These are phyloP conservation scores for Drosophila pseudotalamancana DNA, from an alignment of 2,888 invertebrate species.

Conservation along the genomic window DNA sequence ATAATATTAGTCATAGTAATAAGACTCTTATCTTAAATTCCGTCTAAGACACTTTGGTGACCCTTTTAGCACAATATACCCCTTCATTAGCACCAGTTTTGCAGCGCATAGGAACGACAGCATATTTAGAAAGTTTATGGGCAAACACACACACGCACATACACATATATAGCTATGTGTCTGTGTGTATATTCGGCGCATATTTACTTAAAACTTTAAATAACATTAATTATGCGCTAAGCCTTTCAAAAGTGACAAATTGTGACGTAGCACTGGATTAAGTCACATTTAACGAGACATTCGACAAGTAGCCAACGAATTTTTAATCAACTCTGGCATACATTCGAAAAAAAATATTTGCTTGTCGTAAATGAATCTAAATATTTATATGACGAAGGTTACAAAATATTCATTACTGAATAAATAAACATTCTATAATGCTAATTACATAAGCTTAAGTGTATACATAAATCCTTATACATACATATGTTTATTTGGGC, in stretches of 20 bases:
- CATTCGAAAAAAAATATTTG: slow-evolving; percentile 1
- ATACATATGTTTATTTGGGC: background rate
- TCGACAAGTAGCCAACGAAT: slow-evolving; percentile 35
- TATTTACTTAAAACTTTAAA: slow-evolving; percentile 48
- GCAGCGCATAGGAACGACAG: slow-evolving; percentile 38
- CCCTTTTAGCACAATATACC: background rate
- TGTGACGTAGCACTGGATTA: slow-evolving; percentile 58
- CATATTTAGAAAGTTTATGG: slow-evolving; percentile 59
- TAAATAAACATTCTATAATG: background rate
- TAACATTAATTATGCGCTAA: slow-evolving; percentile 62
- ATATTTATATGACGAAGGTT: background rate
- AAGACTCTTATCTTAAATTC: too few relatives aligned
- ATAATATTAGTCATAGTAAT: too few relatives aligned
- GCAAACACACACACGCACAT: slow-evolving; percentile 27
- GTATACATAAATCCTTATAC: too few relatives aligned
- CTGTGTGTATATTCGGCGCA: background rate
- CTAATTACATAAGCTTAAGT: background rate
- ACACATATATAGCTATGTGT: background rate
- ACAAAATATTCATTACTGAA: background rate
- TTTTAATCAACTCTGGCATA: slow-evolving; percentile 52
- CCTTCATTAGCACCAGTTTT: background rate
- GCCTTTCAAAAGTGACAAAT: slow-evolving; percentile 54
- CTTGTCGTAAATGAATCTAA: background rate
- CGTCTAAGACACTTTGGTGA: too few relatives aligned
- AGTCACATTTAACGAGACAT: slow-evolving; percentile 41